Evolutionary conservation across 2,113 vertebrate genomes (phyloP).

Genomic region (Sylvietta virens): DNA sequence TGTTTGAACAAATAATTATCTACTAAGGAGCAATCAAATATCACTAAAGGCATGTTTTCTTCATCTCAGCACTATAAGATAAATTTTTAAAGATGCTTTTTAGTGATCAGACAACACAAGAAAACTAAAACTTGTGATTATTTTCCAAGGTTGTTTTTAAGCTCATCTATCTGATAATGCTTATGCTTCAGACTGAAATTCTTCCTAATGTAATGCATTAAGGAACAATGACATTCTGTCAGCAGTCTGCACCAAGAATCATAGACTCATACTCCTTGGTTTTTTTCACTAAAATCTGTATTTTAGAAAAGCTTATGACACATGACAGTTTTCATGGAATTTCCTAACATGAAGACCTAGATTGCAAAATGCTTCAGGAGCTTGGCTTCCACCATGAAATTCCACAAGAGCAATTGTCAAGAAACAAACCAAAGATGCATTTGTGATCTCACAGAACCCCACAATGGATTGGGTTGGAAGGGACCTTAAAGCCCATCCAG

Average conservation of each 20-base stretch:
- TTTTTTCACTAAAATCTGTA: neutral
- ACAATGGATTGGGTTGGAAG: neutral
- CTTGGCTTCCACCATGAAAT: neutral
- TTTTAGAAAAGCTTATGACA: neutral
- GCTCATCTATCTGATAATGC: neutral
- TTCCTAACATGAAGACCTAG: neutral
- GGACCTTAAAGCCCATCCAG: accelerated
- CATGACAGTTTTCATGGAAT: neutral
- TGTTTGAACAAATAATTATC: constrained; percentile 58
- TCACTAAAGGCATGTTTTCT: constrained; percentile 61
- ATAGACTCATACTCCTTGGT: neutral
- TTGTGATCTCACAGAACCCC: neutral
- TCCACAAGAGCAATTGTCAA: neutral
- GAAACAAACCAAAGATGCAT: neutral
- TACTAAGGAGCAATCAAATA: constrained; percentile 64
- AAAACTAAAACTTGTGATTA: constrained; percentile 40
- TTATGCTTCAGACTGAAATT: constrained; percentile 9
- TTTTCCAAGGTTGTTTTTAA: constrained; percentile 48
- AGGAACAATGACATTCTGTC: constrained; percentile 10
- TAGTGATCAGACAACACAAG: constrained; percentile 37
- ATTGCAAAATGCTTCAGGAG: neutral
- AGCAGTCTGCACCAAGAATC: neutral
- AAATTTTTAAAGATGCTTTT: constrained; percentile 63
- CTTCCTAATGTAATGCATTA: neutral
- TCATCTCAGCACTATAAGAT: constrained; percentile 42